Percentiles rank a stretch among this genome's conserved stretches.
Evolutionary conservation across 2,797 vertebrate species (phyloP).

Genomic region (Silurus aristotelis): DNA sequence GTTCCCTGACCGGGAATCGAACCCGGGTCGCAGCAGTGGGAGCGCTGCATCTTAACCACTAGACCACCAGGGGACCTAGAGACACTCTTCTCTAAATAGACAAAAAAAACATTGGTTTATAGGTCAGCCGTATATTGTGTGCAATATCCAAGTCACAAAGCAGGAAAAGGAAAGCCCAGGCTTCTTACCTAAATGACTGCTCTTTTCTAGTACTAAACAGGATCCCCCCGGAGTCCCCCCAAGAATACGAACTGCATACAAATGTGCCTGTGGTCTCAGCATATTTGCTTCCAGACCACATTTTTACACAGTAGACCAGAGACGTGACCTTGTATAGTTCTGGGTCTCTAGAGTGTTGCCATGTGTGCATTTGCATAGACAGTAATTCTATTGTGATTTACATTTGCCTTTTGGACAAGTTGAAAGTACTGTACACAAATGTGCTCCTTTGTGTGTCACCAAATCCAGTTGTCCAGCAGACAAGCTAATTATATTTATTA

Average conservation of each 20-base stretch:
- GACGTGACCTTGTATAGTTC: background rate
- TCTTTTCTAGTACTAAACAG: background rate
- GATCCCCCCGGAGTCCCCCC: conserved; percentile 6
- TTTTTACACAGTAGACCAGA: background rate
- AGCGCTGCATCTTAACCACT: no score
- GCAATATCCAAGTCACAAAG: background rate
- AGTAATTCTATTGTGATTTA: background rate
- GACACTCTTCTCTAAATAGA: no score
- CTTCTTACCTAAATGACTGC: background rate
- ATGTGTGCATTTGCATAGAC: conserved; percentile 1
- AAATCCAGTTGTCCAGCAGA: no score
- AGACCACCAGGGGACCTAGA: no score
- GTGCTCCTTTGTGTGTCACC: background rate
- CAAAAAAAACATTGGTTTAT: background rate
- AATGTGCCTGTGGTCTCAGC: conserved; percentile 8
- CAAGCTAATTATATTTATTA: background rate
- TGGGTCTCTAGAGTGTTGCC: background rate
- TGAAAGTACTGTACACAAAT: background rate
- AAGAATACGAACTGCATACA: background rate
- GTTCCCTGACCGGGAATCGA: no score
- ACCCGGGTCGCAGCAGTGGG: no score
- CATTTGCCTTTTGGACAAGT: background rate
- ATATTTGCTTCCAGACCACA: background rate
- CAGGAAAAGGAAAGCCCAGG: background rate
- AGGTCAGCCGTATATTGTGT: background rate